A percentile compares a stretch with the other conserved stretches of the same genome.
These are phyloP conservation scores for Bibio marci DNA, from an alignment of 2,888 invertebrate species.

Conservation along the genomic window DNA sequence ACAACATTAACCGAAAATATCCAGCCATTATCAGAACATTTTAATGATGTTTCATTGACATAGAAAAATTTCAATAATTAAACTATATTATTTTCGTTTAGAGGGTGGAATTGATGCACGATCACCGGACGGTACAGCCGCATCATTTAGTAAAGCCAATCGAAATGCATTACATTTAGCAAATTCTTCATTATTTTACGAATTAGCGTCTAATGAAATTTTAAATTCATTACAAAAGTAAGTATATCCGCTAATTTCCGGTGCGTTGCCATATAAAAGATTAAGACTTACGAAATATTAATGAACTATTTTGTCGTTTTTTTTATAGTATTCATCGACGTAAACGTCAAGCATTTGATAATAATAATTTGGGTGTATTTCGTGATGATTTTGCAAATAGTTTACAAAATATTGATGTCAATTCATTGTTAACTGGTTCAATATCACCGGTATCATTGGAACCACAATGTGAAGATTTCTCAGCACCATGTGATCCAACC, in stretches of 20 bases:
- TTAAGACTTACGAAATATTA: background rate
- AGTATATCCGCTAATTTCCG: background rate
- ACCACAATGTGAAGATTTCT: constrained; percentile 53
- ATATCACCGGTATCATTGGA: constrained; percentile 39
- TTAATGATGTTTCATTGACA: background rate
- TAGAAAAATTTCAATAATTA: background rate
- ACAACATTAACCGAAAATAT: no score
- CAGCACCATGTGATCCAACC: constrained; percentile 51
- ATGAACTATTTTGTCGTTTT: no score
- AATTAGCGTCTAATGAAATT: constrained; percentile 75
- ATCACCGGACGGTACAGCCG: constrained; percentile 72
- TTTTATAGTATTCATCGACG: constrained; percentile 34
- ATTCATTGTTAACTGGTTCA: constrained; percentile 44
- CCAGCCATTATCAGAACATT: no score
- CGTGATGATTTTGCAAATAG: constrained; percentile 56
- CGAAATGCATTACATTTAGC: constrained; percentile 65
- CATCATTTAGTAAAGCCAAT: constrained; percentile 81
- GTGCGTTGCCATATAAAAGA: background rate
- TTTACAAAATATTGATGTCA: constrained; percentile 62
- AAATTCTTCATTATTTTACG: constrained; percentile 71
- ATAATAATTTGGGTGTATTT: constrained; percentile 31
- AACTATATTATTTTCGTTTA: constrained; percentile 20
- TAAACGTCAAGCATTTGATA: constrained; percentile 58
- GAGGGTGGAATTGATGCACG: constrained; percentile 71
- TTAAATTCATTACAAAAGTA: constrained; percentile 36